Conservation (phyloP, 2,797 vertebrate genomes). For the Synaphobranchus kaupii region DNA sequence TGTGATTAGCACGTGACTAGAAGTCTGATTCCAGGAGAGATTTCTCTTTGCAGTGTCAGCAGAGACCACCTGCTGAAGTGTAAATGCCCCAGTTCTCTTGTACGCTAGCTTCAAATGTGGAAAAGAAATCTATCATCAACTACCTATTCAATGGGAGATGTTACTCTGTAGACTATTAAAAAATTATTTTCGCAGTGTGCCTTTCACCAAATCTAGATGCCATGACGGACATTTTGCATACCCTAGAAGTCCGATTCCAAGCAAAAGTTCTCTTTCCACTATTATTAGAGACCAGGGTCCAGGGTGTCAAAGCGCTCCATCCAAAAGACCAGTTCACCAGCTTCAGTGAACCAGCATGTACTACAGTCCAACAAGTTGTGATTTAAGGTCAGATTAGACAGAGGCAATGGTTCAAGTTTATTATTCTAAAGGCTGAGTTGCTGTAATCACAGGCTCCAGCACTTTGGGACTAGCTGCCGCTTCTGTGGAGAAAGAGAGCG, state of each 20-base stretch:
- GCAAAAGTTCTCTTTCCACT: neutral
- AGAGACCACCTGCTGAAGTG: no score
- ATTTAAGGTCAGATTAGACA: conserved; percentile 42
- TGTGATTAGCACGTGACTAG: no score
- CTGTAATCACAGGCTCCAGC: conserved; percentile 50
- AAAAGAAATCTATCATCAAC: neutral
- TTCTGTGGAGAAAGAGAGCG: conserved; percentile 43
- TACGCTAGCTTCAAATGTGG: neutral
- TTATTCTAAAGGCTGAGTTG: conserved; percentile 50
- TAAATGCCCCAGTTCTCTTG: no score
- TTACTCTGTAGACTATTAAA: neutral
- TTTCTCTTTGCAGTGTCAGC: no score
- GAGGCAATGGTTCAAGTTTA: conserved; percentile 45
- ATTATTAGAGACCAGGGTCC: neutral
- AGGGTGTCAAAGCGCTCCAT: conserved; percentile 6
- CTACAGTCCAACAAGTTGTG: conserved; percentile 23
- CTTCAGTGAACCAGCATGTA: conserved; percentile 21
- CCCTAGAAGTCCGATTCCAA: no score
- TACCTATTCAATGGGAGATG: neutral
- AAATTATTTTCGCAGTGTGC: neutral
- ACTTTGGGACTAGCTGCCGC: conserved; percentile 46
- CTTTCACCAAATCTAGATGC: no score
- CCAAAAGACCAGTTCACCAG: conserved; percentile 24
- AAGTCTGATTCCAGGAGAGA: no score
- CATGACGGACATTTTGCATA: no score